Base-by-base conservation (phyloP, 2,888 invertebrate genomes). In the Acronicta leporina region DNA sequence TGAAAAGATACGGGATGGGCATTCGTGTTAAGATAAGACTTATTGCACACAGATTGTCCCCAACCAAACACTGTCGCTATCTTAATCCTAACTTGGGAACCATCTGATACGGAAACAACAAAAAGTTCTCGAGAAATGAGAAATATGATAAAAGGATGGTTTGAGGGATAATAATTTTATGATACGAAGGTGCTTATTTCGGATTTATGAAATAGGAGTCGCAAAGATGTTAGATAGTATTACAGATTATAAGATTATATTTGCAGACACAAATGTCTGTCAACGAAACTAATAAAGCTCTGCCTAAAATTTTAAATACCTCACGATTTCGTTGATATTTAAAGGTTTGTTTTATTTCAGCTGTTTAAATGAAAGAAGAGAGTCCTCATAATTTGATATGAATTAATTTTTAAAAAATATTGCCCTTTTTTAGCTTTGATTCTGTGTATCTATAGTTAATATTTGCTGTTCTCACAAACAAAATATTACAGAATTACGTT, bases 21-120 rank as follows among this genome's bases (percentile, higher is more conserved):
- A 80, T 79, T 76, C 83, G 76, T 72, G 67, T 44, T 49, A 54
- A 82, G 89, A 90, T 89, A 88, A 88, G 63, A 67, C 73, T 68
- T 75, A 76, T 74, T 75, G 82, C 77, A 73, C 66, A 70, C 77
- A 85, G 86, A 87, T 86, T 85, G 83, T 78, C 63, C 57, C 66
- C 78, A 63, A 79, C 84, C 86, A 87, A 84, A 82, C 80, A 80
- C 74, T 54, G 59, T 63, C 64, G 77, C 80, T 86, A 85, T 85
- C 86, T 83, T 88, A 89, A 89, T 88, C 87, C 85, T 75, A 63
- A 80, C 43, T 71, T 63, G 59, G 70, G 55, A 63, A 64, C 57
- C 67, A 63, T 69, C 68, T 58, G 75, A 77, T 77, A 73, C 20
- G 25, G 41, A 48, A 15, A 45, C 15, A 58, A n/a, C 25, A 49